A percentile compares a stretch with the other conserved stretches of the same genome.
phyloP scores from a whole-genome alignment of 2,888 invertebrate genomes.

The Lasioglossum figueresi region DNA sequence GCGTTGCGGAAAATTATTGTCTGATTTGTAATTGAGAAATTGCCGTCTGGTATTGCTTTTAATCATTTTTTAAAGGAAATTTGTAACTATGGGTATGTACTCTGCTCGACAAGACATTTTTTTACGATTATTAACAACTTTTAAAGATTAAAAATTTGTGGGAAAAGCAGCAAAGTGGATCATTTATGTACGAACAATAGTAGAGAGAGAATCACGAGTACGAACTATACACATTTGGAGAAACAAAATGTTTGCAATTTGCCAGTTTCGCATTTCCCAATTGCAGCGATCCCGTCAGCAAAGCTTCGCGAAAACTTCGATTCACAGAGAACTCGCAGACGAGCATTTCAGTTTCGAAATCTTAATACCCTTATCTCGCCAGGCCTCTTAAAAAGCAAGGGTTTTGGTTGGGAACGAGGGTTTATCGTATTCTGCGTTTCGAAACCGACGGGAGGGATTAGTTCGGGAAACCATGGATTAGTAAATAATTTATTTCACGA shows the following conservation, averaged over 20 bases:
- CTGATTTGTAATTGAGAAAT: neutral
- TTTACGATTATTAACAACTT: too few species aligned
- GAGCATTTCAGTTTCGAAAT: slow-evolving; percentile 18
- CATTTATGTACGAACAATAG: neutral
- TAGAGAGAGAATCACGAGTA: too few species aligned
- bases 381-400: neutral
- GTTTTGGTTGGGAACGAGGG: neutral
- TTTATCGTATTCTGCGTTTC: slow-evolving; percentile 1
- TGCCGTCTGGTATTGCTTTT: too few species aligned
- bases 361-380: neutral
- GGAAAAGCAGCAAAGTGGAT: neutral
- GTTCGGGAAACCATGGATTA: slow-evolving; percentile 63
- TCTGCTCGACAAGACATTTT: too few species aligned
- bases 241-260: neutral
- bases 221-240: too few species aligned
- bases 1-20: neutral
- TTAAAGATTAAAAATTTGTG: neutral
- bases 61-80: too few species aligned
- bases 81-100: too few species aligned
- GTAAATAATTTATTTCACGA: slow-evolving; percentile 78
- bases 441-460: slow-evolving; percentile 23
- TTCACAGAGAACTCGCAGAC: neutral
- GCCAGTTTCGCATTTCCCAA: neutral
- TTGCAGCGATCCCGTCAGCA: neutral
- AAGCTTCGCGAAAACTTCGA: neutral